Evolutionary conservation across 2,797 vertebrate genomes (phyloP).

Genomic region (Myotis daubentonii): DNA sequence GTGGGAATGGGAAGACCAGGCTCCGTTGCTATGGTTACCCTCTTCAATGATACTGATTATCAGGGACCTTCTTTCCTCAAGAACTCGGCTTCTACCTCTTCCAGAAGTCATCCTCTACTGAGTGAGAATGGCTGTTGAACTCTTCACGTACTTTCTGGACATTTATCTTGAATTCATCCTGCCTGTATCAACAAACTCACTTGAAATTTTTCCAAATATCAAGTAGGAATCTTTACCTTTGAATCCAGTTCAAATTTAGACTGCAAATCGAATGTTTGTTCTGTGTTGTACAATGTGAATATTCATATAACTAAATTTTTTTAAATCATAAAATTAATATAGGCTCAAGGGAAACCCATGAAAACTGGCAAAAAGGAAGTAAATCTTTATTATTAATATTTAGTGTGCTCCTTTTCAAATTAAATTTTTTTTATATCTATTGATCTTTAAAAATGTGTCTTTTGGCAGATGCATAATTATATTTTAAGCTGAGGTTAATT

Average conservation of each 20-base stretch:
- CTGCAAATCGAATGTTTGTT: neutral
- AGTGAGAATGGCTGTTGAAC: neutral
- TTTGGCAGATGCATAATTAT: neutral
- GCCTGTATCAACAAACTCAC: neutral
- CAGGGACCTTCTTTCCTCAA: neutral
- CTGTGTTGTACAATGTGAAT: neutral
- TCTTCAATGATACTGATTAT: neutral
- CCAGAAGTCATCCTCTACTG: neutral
- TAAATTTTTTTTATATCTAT: neutral
- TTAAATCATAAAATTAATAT: slow-evolving; percentile 19
- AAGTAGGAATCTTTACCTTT: slow-evolving; percentile 31
- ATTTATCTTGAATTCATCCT: neutral
- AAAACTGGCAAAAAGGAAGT: slow-evolving; percentile 5
- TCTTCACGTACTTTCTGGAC: neutral
- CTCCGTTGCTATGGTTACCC: neutral
- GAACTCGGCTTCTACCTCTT: neutral
- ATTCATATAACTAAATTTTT: neutral
- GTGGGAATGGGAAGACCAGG: neutral
- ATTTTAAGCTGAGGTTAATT: slow-evolving; percentile 44
- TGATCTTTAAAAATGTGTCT: neutral
- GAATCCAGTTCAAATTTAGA: slow-evolving; percentile 30
- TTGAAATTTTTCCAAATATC: neutral
- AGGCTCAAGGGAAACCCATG: neutral
- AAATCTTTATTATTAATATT: neutral
- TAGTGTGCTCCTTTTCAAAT: neutral